Percentiles rank a stretch among this genome's conserved stretches.
Evolutionary conservation across 2,797 vertebrate species (phyloP).

Genomic region (Pseudochirops corinnae): DNA sequence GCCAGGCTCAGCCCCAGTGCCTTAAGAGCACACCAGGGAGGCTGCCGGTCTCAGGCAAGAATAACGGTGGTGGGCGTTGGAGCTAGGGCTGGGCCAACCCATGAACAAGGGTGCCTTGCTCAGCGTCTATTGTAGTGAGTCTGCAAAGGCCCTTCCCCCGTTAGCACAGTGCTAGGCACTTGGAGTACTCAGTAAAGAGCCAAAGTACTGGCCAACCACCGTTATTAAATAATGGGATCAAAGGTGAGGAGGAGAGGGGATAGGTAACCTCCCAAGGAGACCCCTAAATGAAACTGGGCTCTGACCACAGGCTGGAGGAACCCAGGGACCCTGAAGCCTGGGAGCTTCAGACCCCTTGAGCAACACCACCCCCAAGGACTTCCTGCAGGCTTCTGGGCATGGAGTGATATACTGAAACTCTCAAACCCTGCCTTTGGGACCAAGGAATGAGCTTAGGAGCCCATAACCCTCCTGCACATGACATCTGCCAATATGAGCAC

Average conservation of each 20-base stretch:
- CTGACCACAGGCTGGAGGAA: no score
- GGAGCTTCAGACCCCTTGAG: not conserved
- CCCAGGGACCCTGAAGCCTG: not conserved
- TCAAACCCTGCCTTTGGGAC: not conserved
- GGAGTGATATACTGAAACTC: not conserved
- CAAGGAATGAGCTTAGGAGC: not conserved
- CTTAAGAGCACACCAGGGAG: not conserved
- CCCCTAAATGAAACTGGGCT: not conserved
- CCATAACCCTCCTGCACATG: not conserved
- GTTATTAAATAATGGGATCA: not conserved
- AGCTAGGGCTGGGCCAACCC: not conserved
- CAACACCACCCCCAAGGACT: not conserved
- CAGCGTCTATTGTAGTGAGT: not conserved
- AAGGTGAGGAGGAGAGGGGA: no score
- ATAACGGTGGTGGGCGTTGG: not conserved
- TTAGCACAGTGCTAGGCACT: not conserved
- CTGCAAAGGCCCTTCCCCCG: not conserved
- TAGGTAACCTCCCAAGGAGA: not conserved
- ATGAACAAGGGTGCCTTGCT: not conserved
- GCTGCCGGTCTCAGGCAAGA: not conserved
- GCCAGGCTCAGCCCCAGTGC: not conserved
- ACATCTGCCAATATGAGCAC: not conserved
- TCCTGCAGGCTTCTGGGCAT: not conserved
- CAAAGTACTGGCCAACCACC: not conserved
- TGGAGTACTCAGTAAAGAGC: not conserved